Percentiles rank a stretch among this genome's conserved stretches.
Evolutionary conservation across 53 echinoderm and acorn worm species (phyloP).

Genomic region (Arbacia lixula): DNA sequence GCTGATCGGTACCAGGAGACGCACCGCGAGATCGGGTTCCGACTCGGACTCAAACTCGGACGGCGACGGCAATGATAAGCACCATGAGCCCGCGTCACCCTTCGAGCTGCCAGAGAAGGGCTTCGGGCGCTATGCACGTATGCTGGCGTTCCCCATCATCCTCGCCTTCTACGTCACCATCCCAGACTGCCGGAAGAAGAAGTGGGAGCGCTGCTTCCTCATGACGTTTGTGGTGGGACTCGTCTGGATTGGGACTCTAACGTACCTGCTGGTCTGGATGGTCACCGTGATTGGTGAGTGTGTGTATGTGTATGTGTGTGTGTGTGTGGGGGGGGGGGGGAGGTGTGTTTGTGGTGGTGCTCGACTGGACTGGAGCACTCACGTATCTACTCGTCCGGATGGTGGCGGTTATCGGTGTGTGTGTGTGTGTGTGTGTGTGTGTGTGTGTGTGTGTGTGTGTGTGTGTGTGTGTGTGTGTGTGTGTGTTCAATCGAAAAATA

Average conservation of each 20-base stretch:
- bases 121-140: constrained; percentile 46
- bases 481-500: too few relatives aligned
- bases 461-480: too few relatives aligned
- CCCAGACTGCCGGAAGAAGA: constrained; percentile 79
- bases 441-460: too few relatives aligned
- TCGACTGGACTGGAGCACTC: constrained; percentile 80
- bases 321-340: too few relatives aligned
- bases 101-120: constrained; percentile 67
- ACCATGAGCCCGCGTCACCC: constrained; percentile 63
- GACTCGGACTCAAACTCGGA: too few relatives aligned
- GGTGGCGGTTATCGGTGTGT: constrained; percentile 88
- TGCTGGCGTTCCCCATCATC: constrained; percentile 71
- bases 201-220: constrained; percentile 76
- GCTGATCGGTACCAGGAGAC: neutral
- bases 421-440: too few relatives aligned
- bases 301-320: too few relatives aligned
- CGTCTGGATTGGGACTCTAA: constrained; percentile 78
- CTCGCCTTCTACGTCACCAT: constrained; percentile 77
- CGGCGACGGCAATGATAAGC: neutral
- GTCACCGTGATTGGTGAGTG: constrained; percentile 86
- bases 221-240: constrained; percentile 76
- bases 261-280: constrained; percentile 94
- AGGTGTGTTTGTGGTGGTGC: too few relatives aligned
- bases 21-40: neutral
- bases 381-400: constrained; percentile 93